phyloP scores from a whole-genome alignment of 2,113 vertebrate species.

The Polypterus senegalus region DNA sequence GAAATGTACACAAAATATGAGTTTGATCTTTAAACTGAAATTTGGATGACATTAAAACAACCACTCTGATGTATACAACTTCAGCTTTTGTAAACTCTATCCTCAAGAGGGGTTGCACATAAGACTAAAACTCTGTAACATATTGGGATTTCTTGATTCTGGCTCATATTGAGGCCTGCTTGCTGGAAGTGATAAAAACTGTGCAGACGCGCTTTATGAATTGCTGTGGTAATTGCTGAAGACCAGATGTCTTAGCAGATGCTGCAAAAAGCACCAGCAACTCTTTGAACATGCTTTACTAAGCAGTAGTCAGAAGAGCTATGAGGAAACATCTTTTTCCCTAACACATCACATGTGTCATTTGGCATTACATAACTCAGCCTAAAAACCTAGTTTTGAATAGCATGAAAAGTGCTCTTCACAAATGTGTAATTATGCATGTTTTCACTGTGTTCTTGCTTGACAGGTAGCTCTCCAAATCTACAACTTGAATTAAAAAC shows the following conservation, averaged over 20 bases:
- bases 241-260: slow-evolving; percentile 37
- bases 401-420: neutral
- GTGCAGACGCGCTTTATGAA: slow-evolving; percentile 11
- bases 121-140: too few species aligned
- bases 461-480: too few species aligned
- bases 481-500: too few species aligned
- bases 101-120: too few species aligned
- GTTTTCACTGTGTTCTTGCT: too few species aligned
- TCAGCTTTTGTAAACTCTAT: too few species aligned
- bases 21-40: too few species aligned
- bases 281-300: neutral
- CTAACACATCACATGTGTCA: neutral
- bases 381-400: neutral
- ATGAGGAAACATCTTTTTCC: neutral
- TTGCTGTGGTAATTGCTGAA: slow-evolving; percentile 17
- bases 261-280: slow-evolving; percentile 15
- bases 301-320: neutral
- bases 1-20: too few species aligned
- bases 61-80: too few species aligned
- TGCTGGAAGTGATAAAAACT: slow-evolving; percentile 10
- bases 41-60: too few species aligned
- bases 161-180: too few species aligned
- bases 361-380: neutral
- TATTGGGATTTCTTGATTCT: too few species aligned
- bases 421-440: neutral